Evolutionary conservation across 2,797 vertebrate species (phyloP).

Genomic region (Setipinna tenuifilis): DNA sequence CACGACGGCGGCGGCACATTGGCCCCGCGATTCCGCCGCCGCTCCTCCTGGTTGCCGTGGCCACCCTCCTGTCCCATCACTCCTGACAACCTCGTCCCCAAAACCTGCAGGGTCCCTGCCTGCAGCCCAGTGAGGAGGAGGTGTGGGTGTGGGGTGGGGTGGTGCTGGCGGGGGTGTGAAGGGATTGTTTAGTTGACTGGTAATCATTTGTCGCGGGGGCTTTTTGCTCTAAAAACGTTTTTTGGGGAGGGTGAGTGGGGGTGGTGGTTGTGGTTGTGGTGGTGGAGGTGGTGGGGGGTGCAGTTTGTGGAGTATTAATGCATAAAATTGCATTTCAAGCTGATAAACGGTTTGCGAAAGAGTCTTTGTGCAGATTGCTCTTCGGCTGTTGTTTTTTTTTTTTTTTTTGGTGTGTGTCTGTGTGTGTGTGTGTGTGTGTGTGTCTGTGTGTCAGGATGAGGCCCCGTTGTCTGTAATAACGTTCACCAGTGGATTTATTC

Average conservation of each 20-base stretch:
- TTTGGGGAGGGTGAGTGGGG: conserved; percentile 53
- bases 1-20: no score
- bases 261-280: not conserved
- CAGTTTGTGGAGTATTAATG: conserved; percentile 76
- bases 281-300: conserved; percentile 52
- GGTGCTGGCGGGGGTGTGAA: conserved; percentile 65
- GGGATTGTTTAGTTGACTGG: conserved; percentile 75
- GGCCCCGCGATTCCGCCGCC: conserved; percentile 90
- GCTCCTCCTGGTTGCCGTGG: conserved; percentile 61
- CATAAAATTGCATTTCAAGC: conserved; percentile 83
- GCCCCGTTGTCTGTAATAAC: conserved; percentile 74
- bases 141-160: conserved; percentile 25
- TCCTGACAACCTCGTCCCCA: conserved; percentile 76
- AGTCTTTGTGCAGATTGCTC: conserved; percentile 68
- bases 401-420: conserved; percentile 43
- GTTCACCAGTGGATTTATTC: conserved; percentile 73
- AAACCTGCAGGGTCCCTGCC: conserved; percentile 69
- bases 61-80: conserved; percentile 92
- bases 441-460: conserved; percentile 41
- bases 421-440: not conserved
- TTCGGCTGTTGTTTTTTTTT: conserved; percentile 57
- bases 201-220: conserved; percentile 76
- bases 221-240: conserved; percentile 67
- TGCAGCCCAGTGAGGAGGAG: conserved; percentile 53
- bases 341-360: conserved; percentile 74